phyloP scores from a whole-genome alignment of 2,888 invertebrate species.

The Phrixothrix hirtus region DNA sequence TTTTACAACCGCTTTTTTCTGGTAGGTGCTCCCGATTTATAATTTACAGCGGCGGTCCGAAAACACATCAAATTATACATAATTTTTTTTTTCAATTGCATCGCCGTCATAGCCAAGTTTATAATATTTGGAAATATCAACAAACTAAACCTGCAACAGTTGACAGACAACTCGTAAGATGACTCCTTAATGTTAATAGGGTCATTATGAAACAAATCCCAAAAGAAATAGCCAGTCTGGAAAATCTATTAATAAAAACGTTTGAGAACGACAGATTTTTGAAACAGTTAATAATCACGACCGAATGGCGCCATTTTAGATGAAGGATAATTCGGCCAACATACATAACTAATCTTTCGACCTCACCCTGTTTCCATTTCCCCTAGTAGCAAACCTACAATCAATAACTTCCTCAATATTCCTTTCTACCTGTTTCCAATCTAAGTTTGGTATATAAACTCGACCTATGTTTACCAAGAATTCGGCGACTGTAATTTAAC shows the following conservation, averaged over 20 bases:
- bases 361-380: constrained; percentile 11
- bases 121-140: too few relatives aligned
- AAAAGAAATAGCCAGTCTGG: background rate
- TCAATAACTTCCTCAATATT: constrained; percentile 10
- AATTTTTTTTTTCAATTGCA: too few relatives aligned
- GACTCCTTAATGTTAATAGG: too few relatives aligned
- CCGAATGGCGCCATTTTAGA: constrained; percentile 1
- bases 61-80: too few relatives aligned
- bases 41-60: too few relatives aligned
- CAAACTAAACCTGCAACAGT: too few relatives aligned
- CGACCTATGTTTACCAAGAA: constrained; percentile 6
- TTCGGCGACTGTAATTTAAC: constrained; percentile 8
- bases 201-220: too few relatives aligned
- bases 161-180: too few relatives aligned
- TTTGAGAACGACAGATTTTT: background rate
- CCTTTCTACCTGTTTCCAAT: constrained; percentile 13
- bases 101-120: too few relatives aligned
- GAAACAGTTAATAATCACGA: constrained; percentile 3
- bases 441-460: constrained; percentile 6
- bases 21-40: too few relatives aligned
- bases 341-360: constrained; percentile 7
- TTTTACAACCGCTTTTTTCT: too few relatives aligned
- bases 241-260: background rate
- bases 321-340: constrained; percentile 6
- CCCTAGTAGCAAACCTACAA: background rate